A percentile compares a stretch with the other conserved stretches of the same genome.
These are phyloP conservation scores for Oophaga sylvatica DNA, from an alignment of 2,797 vertebrate genomes.

Conservation along the genomic window DNA sequence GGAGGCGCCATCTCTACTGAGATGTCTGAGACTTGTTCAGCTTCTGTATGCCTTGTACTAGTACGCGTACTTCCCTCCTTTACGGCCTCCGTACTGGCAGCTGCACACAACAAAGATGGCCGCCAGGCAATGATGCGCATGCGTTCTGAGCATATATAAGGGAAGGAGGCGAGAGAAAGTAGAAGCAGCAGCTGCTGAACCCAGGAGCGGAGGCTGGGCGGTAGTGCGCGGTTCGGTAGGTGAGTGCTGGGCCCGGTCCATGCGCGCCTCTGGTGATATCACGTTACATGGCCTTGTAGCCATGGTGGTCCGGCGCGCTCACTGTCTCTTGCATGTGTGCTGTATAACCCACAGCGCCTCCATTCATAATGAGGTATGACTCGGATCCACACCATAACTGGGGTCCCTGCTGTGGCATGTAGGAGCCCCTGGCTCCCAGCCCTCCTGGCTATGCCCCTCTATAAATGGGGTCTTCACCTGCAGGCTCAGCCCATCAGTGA, in stretches of 20 bases:
- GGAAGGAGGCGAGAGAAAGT: not conserved
- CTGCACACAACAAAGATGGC: constrained; percentile 24
- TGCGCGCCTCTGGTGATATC: not conserved
- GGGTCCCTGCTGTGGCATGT: too few species aligned
- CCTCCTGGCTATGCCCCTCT: too few species aligned
- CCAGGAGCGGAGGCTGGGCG: not conserved
- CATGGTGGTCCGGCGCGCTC: not conserved
- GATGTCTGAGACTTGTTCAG: too few species aligned
- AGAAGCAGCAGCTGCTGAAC: constrained; percentile 1
- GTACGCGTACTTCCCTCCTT: not conserved
- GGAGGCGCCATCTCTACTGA: too few species aligned
- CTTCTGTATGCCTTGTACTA: not conserved
- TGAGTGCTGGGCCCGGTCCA: not conserved
- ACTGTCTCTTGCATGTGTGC: not conserved
- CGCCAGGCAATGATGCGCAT: not conserved
- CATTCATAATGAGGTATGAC: not conserved
- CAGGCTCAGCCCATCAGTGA: too few species aligned
- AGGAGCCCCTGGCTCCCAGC: too few species aligned
- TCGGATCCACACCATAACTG: too few species aligned
- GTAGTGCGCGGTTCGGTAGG: not conserved
- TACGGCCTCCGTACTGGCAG: not conserved
- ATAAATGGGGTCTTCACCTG: too few species aligned
- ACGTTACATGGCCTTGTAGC: not conserved
- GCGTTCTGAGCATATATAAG: not conserved
- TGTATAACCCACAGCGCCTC: not conserved